A percentile compares a stretch with the other conserved stretches of the same genome.
phyloP scores from a whole-genome alignment of 2,113 vertebrate genomes.

The Suncus etruscus region DNA sequence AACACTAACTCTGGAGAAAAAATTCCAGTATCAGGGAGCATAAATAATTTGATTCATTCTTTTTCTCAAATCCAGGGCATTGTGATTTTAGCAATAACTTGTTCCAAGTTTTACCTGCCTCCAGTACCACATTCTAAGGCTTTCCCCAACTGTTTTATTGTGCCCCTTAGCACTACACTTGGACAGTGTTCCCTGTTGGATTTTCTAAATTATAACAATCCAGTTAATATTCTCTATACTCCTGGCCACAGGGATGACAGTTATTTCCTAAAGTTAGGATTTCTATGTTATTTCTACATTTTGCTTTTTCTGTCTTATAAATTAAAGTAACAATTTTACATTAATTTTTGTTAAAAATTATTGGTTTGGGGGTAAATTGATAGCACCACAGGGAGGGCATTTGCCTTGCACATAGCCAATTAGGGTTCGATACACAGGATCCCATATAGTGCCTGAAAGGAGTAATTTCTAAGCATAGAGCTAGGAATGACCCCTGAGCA shows the following conservation, averaged over 20 bases:
- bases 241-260: background rate
- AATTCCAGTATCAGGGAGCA: background rate
- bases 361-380: background rate
- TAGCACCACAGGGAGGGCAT: too few species aligned
- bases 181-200: accelerated
- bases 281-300: background rate
- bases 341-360: conserved; percentile 22
- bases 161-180: background rate
- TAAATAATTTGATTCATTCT: background rate
- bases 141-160: background rate
- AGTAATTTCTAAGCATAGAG: too few species aligned
- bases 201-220: background rate
- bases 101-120: background rate
- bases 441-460: too few species aligned
- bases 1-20: background rate
- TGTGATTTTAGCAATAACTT: background rate
- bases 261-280: background rate
- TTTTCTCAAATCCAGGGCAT: background rate
- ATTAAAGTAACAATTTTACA: background rate
- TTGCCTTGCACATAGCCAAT: too few species aligned
- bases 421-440: too few species aligned
- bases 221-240: background rate
- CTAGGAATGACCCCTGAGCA: too few species aligned
- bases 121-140: background rate
- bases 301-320: background rate